Percentiles rank a stretch among this genome's conserved stretches.
phyloP scores from a whole-genome alignment of 2,113 vertebrate genomes.

The Oreocharis arfaki region DNA sequence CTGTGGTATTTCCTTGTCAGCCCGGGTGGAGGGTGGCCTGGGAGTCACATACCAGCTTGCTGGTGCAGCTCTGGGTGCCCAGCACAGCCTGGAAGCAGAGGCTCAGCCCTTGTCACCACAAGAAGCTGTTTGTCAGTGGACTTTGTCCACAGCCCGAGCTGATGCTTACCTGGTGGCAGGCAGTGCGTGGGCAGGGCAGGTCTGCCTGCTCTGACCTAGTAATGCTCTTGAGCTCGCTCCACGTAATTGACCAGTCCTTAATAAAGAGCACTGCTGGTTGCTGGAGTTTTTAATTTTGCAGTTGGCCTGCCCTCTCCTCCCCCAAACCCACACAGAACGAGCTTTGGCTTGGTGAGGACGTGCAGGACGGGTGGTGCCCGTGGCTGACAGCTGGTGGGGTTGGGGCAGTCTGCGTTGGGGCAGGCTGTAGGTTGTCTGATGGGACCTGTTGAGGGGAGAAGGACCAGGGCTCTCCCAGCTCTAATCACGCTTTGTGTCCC shows the following conservation, averaged over 20 bases:
- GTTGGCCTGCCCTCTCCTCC: neutral
- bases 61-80: neutral
- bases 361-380: neutral
- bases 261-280: neutral
- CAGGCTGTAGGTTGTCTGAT: neutral
- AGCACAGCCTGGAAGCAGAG: neutral
- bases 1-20: neutral
- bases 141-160: neutral
- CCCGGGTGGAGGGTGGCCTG: neutral
- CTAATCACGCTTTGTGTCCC: fast-evolving
- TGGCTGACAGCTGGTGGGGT: neutral
- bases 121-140: neutral
- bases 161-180: neutral
- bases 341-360: neutral
- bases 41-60: neutral
- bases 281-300: neutral
- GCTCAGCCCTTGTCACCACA: neutral
- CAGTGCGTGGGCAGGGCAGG: neutral
- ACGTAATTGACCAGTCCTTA: neutral
- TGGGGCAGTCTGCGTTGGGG: neutral
- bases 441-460: neutral
- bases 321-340: neutral
- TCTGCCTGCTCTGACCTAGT: neutral
- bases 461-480: neutral
- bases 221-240: fast-evolving